phyloP scores from a whole-genome alignment of 2,113 vertebrate genomes.

The Panthera leo region DNA sequence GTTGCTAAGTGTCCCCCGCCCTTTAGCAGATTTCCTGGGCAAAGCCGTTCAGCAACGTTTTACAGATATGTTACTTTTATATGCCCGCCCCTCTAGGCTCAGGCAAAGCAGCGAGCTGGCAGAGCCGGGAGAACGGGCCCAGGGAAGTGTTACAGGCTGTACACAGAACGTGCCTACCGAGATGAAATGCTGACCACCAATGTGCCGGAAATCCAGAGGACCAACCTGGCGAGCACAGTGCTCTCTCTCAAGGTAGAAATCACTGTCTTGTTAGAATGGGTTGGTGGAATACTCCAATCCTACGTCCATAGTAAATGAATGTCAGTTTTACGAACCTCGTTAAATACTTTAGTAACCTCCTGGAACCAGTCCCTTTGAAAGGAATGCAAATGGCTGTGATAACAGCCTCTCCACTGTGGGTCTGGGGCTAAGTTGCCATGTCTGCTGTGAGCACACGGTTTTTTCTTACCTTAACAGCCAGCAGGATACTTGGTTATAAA shows the following conservation, averaged over 20 bases:
- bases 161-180: slow-evolving; percentile 97
- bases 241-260: slow-evolving; percentile 94
- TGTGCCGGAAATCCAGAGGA: slow-evolving; percentile 98
- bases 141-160: slow-evolving; percentile 95
- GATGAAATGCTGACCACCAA: slow-evolving; percentile 99
- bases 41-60: neutral
- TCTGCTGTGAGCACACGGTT: neutral
- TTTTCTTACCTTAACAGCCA: slow-evolving; percentile 10
- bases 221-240: slow-evolving; percentile 97
- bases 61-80: neutral
- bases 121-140: slow-evolving; percentile 96
- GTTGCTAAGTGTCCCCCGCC: neutral
- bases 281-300: neutral
- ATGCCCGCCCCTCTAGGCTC: slow-evolving; percentile 86
- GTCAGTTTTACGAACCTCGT: neutral
- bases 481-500: slow-evolving; percentile 31
- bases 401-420: neutral
- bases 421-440: neutral
- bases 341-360: neutral
- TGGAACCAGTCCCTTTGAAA: neutral
- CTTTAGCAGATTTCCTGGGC: neutral
- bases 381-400: neutral
- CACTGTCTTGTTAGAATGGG: neutral
- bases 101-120: slow-evolving; percentile 97
- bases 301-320: neutral